Evolutionary conservation across 2,113 vertebrate genomes (phyloP).

Genomic region (Thunnus thynnus): DNA sequence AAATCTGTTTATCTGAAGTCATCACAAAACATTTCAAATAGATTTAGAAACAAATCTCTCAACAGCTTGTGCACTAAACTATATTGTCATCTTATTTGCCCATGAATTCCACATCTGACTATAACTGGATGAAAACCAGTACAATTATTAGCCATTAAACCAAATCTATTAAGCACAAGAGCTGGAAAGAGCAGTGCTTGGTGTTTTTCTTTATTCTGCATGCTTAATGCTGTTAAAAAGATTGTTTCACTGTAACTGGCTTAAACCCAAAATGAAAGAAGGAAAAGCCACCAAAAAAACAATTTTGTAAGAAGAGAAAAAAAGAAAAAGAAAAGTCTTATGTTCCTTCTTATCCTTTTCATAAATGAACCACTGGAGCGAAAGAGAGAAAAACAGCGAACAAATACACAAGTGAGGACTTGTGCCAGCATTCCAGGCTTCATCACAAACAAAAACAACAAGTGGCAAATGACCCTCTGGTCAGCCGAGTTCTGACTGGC

Average conservation of each 20-base stretch:
- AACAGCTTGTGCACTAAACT: background rate
- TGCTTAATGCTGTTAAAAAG: constrained; percentile 23
- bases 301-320: background rate
- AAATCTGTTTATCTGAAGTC: background rate
- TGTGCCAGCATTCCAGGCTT: constrained; percentile 78
- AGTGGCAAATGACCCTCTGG: constrained; percentile 77
- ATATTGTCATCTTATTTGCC: background rate
- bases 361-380: constrained; percentile 56
- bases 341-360: constrained; percentile 45
- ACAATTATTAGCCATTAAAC: background rate
- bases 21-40: background rate
- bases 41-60: background rate
- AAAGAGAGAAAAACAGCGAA: constrained; percentile 40
- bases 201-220: background rate
- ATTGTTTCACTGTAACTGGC: constrained; percentile 39
- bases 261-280: constrained; percentile 1
- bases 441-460: constrained; percentile 75
- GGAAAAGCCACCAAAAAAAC: background rate
- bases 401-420: constrained; percentile 55
- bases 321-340: constrained; percentile 3
- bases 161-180: background rate
- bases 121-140: background rate
- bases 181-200: background rate
- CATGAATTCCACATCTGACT: background rate
- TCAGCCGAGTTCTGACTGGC: constrained; percentile 76